phyloP scores from a whole-genome alignment of 2,888 invertebrate genomes.

The Lamellibrachia satsuma region DNA sequence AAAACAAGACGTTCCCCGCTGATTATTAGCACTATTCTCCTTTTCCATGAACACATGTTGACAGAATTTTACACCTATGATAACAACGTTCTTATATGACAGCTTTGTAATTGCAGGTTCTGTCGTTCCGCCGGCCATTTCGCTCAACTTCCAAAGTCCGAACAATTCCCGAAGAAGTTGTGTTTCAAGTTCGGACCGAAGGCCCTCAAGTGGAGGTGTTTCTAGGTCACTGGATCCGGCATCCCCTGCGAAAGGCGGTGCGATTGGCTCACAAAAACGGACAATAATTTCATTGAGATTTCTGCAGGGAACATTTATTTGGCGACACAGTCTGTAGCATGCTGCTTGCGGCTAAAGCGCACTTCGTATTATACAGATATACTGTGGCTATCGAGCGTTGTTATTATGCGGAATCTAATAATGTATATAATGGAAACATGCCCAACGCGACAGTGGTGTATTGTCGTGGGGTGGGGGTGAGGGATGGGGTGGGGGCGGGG shows the following conservation, averaged over 20 bases:
- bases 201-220: slow-evolving; percentile 52
- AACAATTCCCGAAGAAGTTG: slow-evolving; percentile 61
- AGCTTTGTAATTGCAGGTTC: slow-evolving; percentile 48
- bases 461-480: not conserved
- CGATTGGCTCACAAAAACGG: not conserved
- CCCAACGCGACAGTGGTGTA: not conserved
- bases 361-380: not conserved
- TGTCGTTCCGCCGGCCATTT: slow-evolving; percentile 61
- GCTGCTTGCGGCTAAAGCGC: not conserved
- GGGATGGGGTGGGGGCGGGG: too few relatives aligned
- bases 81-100: not conserved
- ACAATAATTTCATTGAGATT: not conserved
- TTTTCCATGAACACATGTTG: too few relatives aligned
- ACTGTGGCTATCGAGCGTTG: not conserved
- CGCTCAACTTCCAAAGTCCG: slow-evolving; percentile 57
- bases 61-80: too few relatives aligned
- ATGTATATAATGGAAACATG: not conserved
- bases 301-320: not conserved
- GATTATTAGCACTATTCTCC: too few relatives aligned
- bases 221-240: not conserved
- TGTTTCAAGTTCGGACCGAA: slow-evolving; percentile 63
- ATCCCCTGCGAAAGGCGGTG: not conserved
- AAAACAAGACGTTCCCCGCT: too few relatives aligned
- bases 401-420: not conserved
- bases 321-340: not conserved